A percentile compares a stretch with the other conserved stretches of the same genome.
Evolutionary conservation across 2,113 vertebrate genomes (phyloP).

Genomic region (Tragelaphus buxtoni): DNA sequence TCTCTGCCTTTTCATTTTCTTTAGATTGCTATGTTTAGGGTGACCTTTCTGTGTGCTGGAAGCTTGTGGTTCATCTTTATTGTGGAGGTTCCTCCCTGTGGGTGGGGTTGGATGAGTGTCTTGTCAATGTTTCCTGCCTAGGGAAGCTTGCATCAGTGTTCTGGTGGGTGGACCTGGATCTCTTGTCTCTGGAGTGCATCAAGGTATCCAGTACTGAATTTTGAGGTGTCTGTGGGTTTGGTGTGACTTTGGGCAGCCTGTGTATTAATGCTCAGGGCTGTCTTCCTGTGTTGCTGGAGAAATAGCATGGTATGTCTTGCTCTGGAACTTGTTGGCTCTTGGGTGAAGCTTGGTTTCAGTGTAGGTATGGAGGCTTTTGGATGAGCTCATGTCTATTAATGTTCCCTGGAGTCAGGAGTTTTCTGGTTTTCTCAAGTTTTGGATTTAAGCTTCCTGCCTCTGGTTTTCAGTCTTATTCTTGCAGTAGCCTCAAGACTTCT

Average conservation of each 20-base stretch:
- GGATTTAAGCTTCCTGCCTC: not conserved
- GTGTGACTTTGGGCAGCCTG: not conserved
- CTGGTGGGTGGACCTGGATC: not conserved
- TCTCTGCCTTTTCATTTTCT: not conserved
- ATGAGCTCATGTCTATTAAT: not conserved
- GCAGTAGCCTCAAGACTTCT: not conserved
- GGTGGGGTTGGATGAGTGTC: not conserved
- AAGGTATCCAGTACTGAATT: not conserved
- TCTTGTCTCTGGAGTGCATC: not conserved
- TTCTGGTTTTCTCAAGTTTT: not conserved
- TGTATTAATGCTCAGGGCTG: not conserved
- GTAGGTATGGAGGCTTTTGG: not conserved
- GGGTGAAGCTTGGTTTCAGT: not conserved
- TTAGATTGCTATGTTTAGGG: not conserved
- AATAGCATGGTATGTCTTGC: not conserved
- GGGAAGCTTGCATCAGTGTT: rapidly evolving
- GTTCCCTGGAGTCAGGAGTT: not conserved
- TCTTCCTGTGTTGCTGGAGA: not conserved
- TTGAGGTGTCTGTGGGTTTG: not conserved
- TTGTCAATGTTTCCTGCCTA: not conserved
- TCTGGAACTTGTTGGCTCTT: not conserved
- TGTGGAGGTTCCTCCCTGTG: not conserved
- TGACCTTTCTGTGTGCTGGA: not conserved
- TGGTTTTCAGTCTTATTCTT: not conserved
- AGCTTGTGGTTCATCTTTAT: not conserved